Conservation (phyloP, 1,140 invertebrate genomes). For the Nasonia vitripennis region DNA sequence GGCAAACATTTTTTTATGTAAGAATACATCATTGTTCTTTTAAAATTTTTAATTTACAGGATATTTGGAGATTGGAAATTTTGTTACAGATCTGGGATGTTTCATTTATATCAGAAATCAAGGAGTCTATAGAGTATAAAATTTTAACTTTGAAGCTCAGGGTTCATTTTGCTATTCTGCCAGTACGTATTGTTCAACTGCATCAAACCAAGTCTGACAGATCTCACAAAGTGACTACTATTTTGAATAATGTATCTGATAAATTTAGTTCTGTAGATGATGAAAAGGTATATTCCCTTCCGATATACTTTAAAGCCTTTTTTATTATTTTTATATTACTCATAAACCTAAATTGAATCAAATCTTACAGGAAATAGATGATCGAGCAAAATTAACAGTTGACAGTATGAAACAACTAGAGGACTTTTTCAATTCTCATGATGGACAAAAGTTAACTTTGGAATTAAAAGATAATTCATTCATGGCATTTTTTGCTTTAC, state of each 20-base stretch:
- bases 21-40: constrained; percentile 1
- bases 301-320: neutral
- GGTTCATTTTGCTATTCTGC: constrained; percentile 60
- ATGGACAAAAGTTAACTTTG: constrained; percentile 62
- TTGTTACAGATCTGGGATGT: constrained; percentile 59
- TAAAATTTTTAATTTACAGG: neutral
- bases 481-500: constrained; percentile 77
- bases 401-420: constrained; percentile 74
- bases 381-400: constrained; percentile 28
- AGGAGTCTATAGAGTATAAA: constrained; percentile 57
- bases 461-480: constrained; percentile 77
- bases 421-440: constrained; percentile 75
- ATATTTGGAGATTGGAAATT: constrained; percentile 8
- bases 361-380: constrained; percentile 36
- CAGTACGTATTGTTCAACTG: constrained; percentile 52
- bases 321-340: neutral
- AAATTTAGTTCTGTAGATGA: neutral
- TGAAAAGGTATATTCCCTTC: constrained; percentile 36
- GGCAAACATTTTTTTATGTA: constrained; percentile 61
- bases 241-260: constrained; percentile 54
- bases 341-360: neutral
- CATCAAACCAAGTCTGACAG: constrained; percentile 16
- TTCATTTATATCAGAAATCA: constrained; percentile 52
- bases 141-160: constrained; percentile 60
- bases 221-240: constrained; percentile 31